A percentile compares a stretch with the other conserved stretches of the same genome.
These are phyloP conservation scores for Ophion slaviceki DNA, from an alignment of 2,888 invertebrate genomes.

Conservation along the genomic window DNA sequence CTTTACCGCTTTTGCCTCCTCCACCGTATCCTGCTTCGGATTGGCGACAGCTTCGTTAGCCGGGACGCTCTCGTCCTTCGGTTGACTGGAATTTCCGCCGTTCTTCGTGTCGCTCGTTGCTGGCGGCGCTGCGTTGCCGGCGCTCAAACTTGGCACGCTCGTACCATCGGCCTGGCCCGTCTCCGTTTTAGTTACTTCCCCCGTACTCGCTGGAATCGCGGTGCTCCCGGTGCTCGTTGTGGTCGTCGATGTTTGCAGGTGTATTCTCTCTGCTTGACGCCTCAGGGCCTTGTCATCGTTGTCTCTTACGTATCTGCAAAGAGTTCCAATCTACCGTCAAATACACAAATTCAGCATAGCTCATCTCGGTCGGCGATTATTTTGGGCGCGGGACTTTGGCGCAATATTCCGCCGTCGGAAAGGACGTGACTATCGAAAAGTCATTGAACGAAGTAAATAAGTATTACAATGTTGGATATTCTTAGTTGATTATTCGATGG, in stretches of 20 bases:
- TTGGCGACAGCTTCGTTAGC: conserved; percentile 71
- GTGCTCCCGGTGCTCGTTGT: conserved; percentile 72
- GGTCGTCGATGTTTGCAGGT: conserved; percentile 78
- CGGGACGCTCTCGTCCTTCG: conserved; percentile 64
- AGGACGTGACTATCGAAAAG: too few relatives aligned
- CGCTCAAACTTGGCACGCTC: conserved; percentile 20
- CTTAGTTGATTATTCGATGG: too few relatives aligned
- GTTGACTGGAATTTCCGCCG: conserved; percentile 81
- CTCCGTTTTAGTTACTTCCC: conserved; percentile 69
- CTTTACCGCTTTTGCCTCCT: conserved; percentile 69
- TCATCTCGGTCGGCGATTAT: conserved; percentile 1
- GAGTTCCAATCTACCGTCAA: conserved; percentile 61
- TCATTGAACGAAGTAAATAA: too few relatives aligned
- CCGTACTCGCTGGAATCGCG: conserved; percentile 68
- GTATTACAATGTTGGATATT: too few relatives aligned
- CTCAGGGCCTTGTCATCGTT: conserved; percentile 91
- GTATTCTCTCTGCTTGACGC: conserved; percentile 88
- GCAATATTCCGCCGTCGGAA: too few relatives aligned
- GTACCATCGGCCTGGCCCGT: conserved; percentile 47
- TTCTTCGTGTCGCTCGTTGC: conserved; percentile 33
- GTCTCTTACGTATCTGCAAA: conserved; percentile 87
- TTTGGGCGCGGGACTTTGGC: background rate
- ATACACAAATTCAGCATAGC: conserved; percentile 48
- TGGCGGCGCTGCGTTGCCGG: conserved; percentile 53
- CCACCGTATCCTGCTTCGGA: conserved; percentile 78